Percentiles rank a stretch among this genome's conserved stretches.
Evolutionary conservation across 2,888 invertebrate species (phyloP).

Genomic region (Perizoma affinitatum): DNA sequence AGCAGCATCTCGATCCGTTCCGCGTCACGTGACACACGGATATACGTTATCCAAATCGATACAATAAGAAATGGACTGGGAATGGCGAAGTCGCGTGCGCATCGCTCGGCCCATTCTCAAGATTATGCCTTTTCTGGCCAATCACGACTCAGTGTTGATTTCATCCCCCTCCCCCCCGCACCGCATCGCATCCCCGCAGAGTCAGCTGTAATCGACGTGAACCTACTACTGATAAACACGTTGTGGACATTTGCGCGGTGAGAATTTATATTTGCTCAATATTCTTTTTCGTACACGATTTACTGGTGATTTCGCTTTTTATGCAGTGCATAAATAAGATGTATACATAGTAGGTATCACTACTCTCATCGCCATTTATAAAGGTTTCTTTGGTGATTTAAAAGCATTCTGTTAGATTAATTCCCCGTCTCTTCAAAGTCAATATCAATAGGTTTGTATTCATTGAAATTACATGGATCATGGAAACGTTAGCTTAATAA

Average conservation of each 20-base stretch:
- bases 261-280: conserved; percentile 25
- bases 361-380: no score
- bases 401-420: no score
- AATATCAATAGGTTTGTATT: no score
- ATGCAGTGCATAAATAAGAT: no score
- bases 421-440: no score
- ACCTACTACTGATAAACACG: conserved; percentile 56
- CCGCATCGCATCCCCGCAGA: conserved; percentile 35
- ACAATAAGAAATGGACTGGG: conserved; percentile 25
- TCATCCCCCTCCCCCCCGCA: conserved; percentile 31
- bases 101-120: conserved; percentile 57
- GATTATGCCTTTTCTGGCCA: conserved; percentile 55
- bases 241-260: conserved; percentile 36
- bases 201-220: conserved; percentile 62
- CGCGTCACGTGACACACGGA: conserved; percentile 17
- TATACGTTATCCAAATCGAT: conserved; percentile 25
- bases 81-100: conserved; percentile 51
- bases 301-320: not conserved
- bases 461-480: no score
- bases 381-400: no score
- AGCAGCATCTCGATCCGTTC: conserved; percentile 10
- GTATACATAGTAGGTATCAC: no score
- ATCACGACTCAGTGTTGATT: conserved; percentile 39
- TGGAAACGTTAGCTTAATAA: no score
- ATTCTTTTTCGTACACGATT: conserved; percentile 6